A percentile compares a stretch with the other conserved stretches of the same genome.
Conservation (phyloP, 2,888 invertebrate genomes). For the Lasioglossum figueresi region DNA sequence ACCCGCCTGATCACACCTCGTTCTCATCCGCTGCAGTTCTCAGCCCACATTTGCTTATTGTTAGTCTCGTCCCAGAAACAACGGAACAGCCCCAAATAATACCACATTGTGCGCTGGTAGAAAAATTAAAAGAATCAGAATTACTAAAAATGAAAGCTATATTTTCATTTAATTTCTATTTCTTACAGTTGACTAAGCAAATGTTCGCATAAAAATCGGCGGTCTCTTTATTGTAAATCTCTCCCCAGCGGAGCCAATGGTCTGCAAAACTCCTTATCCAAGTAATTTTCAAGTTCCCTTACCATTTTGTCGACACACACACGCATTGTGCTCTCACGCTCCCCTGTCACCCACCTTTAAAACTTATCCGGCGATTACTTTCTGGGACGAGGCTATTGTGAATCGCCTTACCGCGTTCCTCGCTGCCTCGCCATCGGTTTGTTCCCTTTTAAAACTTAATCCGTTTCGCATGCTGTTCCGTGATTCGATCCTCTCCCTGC, state of each 20-base stretch:
- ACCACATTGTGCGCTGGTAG: too few species aligned
- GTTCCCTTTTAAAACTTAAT: constrained; percentile 47
- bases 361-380: constrained; percentile 47
- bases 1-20: background rate
- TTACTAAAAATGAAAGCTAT: too few species aligned
- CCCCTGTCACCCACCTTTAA: background rate
- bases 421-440: background rate
- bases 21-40: constrained; percentile 58
- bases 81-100: background rate
- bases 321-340: background rate
- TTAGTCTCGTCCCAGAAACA: constrained; percentile 16
- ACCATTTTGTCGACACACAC: too few species aligned
- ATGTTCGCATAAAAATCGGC: background rate
- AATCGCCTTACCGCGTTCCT: background rate
- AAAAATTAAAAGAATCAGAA: too few species aligned
- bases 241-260: background rate
- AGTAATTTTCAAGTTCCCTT: background rate
- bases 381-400: constrained; percentile 16
- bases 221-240: too few species aligned
- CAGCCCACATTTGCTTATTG: background rate
- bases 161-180: too few species aligned
- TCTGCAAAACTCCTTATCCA: background rate
- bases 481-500: constrained; percentile 38
- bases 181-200: background rate
- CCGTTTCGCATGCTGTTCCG: constrained; percentile 30